Evolutionary conservation across 2,113 vertebrate genomes (phyloP).

Genomic region (Nansenia antarctica): DNA sequence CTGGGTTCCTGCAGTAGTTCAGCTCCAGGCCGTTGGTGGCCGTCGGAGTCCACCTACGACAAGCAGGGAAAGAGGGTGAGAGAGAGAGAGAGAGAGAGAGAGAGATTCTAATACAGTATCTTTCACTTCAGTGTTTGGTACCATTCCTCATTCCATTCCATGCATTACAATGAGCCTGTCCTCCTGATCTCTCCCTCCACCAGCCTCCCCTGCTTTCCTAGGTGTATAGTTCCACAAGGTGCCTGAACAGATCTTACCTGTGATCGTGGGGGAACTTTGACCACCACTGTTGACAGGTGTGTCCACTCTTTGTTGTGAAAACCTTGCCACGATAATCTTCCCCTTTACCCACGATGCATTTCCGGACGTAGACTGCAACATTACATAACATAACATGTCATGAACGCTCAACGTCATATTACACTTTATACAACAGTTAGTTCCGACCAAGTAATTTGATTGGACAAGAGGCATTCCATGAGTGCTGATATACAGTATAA

Average conservation of each 20-base stretch:
- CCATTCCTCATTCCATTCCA: too few species aligned
- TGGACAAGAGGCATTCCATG: too few species aligned
- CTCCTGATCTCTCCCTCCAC: too few species aligned
- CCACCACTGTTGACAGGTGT: constrained; percentile 89
- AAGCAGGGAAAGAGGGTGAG: background rate
- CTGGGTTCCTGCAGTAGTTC: constrained; percentile 95
- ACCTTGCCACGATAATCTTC: constrained; percentile 82
- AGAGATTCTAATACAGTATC: too few species aligned
- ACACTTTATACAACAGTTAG: too few species aligned
- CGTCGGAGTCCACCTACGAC: constrained; percentile 83
- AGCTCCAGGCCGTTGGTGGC: constrained; percentile 84
- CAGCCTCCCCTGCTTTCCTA: too few species aligned
- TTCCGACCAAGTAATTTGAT: too few species aligned
- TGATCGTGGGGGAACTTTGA: constrained; percentile 91
- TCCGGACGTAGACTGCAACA: constrained; percentile 83
- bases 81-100: background rate
- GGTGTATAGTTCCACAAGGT: too few species aligned
- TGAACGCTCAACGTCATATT: background rate
- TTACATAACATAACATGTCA: background rate
- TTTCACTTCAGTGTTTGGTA: too few species aligned
- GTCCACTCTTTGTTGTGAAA: constrained; percentile 75
- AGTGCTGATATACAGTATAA: too few species aligned
- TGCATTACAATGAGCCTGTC: too few species aligned
- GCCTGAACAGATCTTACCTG: constrained; percentile 73
- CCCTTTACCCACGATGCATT: constrained; percentile 86